phyloP scores from a whole-genome alignment of 2,888 invertebrate species.

The Tinea trinotella region DNA sequence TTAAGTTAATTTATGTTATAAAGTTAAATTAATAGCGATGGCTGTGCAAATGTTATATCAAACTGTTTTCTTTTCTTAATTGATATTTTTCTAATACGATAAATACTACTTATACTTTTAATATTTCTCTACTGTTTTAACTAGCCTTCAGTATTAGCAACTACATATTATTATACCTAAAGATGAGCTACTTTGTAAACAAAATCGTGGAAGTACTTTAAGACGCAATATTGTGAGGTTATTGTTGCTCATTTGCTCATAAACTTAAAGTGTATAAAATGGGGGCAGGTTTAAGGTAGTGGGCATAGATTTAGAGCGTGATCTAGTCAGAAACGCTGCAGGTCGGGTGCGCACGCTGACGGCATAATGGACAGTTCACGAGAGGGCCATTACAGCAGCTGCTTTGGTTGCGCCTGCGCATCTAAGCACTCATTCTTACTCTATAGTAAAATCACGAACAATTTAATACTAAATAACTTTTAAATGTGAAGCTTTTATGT shows the following conservation, averaged over 20 bases:
- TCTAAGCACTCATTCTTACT: background rate
- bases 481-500: background rate
- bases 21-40: background rate
- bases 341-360: conserved; percentile 43
- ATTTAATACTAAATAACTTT: conserved; percentile 7
- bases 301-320: conserved; percentile 21
- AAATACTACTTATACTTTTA: no score
- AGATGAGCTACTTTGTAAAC: background rate
- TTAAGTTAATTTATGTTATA: conserved; percentile 19
- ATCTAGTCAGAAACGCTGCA: conserved; percentile 27
- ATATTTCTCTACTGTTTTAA: no score
- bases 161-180: no score
- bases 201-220: background rate
- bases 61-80: no score
- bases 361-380: conserved; percentile 51
- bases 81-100: no score
- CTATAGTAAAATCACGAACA: conserved; percentile 7
- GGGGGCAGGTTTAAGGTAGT: conserved; percentile 4
- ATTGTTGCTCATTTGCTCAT: background rate
- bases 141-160: no score
- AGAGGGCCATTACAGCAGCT: conserved; percentile 35
- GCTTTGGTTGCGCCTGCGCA: conserved; percentile 12
- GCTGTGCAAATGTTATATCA: background rate
- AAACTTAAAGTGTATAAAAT: background rate
- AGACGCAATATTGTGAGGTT: background rate